These are phyloP conservation scores for Etheostoma nigrum DNA, from an alignment of 2,797 vertebrate species.

Conservation along the genomic window DNA sequence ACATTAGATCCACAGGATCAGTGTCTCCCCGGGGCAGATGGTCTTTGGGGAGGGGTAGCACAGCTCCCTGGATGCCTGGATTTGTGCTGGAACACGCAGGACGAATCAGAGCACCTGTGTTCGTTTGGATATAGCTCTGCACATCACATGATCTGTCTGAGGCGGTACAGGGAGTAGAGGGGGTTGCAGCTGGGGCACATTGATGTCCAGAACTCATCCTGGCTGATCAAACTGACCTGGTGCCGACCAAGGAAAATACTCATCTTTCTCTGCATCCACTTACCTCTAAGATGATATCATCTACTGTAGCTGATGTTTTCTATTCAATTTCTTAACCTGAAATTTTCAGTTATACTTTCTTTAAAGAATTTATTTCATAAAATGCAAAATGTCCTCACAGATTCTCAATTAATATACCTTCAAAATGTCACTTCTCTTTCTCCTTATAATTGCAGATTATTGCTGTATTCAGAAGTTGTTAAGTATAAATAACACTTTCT, in stretches of 20 bases:
- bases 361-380: not conserved
- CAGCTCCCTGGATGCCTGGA: constrained; percentile 78
- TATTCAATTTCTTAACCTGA: not conserved
- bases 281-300: constrained; percentile 35
- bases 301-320: constrained; percentile 27
- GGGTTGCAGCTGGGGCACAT: constrained; percentile 17
- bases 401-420: not conserved
- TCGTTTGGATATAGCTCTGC: constrained; percentile 78
- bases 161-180: constrained; percentile 16
- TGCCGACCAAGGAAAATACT: constrained; percentile 50
- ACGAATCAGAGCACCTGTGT: constrained; percentile 86
- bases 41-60: constrained; percentile 70
- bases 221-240: constrained; percentile 57
- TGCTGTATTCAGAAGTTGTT: not conserved
- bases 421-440: not conserved
- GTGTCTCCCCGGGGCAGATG: constrained; percentile 79
- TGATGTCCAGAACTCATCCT: constrained; percentile 49
- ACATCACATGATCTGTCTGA: constrained; percentile 71
- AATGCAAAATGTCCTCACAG: not conserved
- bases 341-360: not conserved
- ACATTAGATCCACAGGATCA: constrained; percentile 79
- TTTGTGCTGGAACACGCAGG: constrained; percentile 83
- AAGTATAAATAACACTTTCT: constrained; percentile 15
- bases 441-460: not conserved
- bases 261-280: constrained; percentile 54